Evolutionary conservation across 2,113 vertebrate species (phyloP), one percentile per base, ranked within the genome.

Genomic region (Thamnaconus septentrionalis): DNA sequence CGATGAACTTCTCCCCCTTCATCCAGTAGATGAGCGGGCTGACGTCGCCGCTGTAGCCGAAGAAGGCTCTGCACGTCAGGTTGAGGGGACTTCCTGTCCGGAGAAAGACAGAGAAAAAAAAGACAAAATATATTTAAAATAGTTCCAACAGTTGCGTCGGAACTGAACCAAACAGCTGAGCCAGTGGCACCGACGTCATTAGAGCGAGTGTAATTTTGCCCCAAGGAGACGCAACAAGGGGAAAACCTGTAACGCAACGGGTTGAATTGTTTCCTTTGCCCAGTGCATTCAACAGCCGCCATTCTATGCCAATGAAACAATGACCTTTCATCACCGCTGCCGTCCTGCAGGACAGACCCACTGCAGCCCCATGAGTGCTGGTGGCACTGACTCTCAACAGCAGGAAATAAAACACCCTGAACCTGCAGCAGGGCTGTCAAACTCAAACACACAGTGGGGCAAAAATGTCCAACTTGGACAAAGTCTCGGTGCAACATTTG

Each of bases 1-100:
- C 97, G 66, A 98, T 98, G 82, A 98, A 99, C 81, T 97, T 99
- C 73, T 99, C 97, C 44, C 95, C 97, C 90, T 99, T 99, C 96
- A 98, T 99, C 97, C 97, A 99, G 87, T 98, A 99, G 90, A 98
- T 96, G 72, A 98, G 91, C 56, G 97, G 97, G 68, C 95, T 96
- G 79, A 93, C 95, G n/a, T 98, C 97, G 56, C 97, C 96, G 42
- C 94, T 95, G 81, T 98, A 99, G 11, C 97, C 97, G 66, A 99
- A 99, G 92, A 97, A 98, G 3, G 96, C 97, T 88, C 93, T 88
- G 90, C 97, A 99, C 31, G 95, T 97, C 77, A 99, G 88, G 91
- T 98, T 98, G 82, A 95, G 90, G 8, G 92, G 93, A 80, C 89
- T 87, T 0, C 96, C 97, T 99, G 92, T 81, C 66, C 63, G 3